Evolutionary conservation across 2,113 vertebrate species (phyloP).

Genomic region (Nesoenas mayeri): DNA sequence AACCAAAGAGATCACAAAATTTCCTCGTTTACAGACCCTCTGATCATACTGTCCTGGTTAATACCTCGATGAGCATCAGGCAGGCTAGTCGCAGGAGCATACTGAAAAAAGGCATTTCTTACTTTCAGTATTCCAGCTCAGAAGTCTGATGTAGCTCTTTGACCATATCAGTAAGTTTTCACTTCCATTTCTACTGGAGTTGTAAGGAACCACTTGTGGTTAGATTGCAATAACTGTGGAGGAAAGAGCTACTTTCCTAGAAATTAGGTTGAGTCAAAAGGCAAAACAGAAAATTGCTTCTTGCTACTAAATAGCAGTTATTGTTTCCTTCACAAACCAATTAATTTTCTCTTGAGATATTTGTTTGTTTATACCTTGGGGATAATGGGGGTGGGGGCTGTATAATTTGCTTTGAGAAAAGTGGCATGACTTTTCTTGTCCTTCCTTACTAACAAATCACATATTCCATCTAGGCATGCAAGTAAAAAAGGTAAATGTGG

Average conservation of each 20-base stretch:
- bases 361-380: not conserved
- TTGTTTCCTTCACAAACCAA: not conserved
- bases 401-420: not conserved
- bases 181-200: not conserved
- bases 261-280: not conserved
- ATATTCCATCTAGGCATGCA: rapidly evolving
- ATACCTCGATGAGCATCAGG: not conserved
- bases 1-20: not conserved
- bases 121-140: not conserved
- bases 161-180: not conserved
- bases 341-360: not conserved
- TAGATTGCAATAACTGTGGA: not conserved
- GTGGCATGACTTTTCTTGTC: not conserved
- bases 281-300: not conserved
- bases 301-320: not conserved
- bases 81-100: not conserved
- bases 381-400: not conserved
- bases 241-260: not conserved
- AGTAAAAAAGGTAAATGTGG: not conserved
- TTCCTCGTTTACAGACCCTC: not conserved
- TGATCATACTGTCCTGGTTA: not conserved
- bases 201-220: not conserved
- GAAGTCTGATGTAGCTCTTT: not conserved
- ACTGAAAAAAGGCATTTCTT: not conserved
- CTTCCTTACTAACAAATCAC: not conserved